Conservation (phyloP, 2,888 invertebrate species). For the Nephrotoma flavescens region DNA sequence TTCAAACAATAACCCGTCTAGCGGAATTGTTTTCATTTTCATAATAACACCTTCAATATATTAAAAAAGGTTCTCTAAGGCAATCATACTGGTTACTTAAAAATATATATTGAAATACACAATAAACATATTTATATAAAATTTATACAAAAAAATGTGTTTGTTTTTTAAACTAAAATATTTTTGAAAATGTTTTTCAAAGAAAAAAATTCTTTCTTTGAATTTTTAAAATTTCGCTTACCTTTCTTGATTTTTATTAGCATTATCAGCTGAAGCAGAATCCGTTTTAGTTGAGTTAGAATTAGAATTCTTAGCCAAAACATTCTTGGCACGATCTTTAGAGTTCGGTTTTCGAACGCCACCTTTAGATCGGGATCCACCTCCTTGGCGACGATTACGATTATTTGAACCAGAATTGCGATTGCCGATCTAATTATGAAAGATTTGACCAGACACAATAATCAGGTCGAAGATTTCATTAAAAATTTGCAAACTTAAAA, state of each 20-base stretch:
- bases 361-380: conserved; percentile 16
- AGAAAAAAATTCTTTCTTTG: conserved; percentile 17
- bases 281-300: conserved; percentile 28
- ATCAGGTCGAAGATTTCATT: conserved; percentile 6
- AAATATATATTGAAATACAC: conserved; percentile 1
- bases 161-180: background rate
- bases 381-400: conserved; percentile 25
- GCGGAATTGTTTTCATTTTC: background rate
- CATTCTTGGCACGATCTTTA: conserved; percentile 35
- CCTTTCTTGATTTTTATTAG: conserved; percentile 29
- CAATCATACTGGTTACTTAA: conserved; percentile 4
- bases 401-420: conserved; percentile 19
- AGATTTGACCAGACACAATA: conserved; percentile 4
- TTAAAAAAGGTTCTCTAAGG: background rate
- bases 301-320: conserved; percentile 35
- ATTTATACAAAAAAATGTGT: background rate
- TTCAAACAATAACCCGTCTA: background rate
- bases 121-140: background rate
- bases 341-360: conserved; percentile 35
- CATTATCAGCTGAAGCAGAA: conserved; percentile 32
- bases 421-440: conserved; percentile 26
- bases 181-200: conserved; percentile 11
- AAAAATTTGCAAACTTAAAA: background rate
- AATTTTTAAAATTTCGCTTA: conserved; percentile 22
- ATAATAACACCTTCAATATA: background rate